Evolutionary conservation across 2,113 vertebrate species (phyloP).

Genomic region (Trogon melanurus): DNA sequence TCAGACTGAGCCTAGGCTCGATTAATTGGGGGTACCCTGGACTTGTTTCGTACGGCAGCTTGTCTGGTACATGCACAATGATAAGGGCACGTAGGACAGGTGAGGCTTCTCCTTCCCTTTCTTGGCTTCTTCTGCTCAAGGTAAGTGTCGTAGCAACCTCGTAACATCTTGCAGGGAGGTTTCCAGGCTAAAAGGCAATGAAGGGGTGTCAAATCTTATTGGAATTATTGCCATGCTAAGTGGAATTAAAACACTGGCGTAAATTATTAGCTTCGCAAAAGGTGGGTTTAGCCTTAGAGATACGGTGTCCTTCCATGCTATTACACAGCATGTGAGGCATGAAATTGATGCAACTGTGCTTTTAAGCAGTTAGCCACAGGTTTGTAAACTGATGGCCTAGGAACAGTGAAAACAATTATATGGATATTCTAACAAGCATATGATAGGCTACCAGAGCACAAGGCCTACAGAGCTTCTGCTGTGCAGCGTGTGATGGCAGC

Average conservation of each 20-base stretch:
- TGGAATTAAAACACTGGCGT: neutral
- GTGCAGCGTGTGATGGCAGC: rapidly evolving
- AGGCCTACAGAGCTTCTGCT: neutral
- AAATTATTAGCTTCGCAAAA: neutral
- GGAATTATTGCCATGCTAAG: neutral
- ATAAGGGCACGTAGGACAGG: neutral
- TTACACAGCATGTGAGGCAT: neutral
- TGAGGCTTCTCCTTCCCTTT: neutral
- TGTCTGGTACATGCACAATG: neutral
- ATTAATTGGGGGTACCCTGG: neutral
- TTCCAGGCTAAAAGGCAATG: neutral
- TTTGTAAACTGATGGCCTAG: neutral
- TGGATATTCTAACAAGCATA: neutral
- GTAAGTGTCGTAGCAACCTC: neutral
- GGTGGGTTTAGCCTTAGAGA: neutral
- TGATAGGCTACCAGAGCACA: neutral
- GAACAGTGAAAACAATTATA: neutral
- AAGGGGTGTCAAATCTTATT: neutral
- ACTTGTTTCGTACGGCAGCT: neutral
- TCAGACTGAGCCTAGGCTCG: neutral
- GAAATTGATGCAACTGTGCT: neutral
- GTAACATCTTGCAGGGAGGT: neutral
- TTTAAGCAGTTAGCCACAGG: neutral
- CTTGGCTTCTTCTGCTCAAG: neutral
- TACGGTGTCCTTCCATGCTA: neutral